Percentiles rank a stretch among this genome's conserved stretches.
phyloP scores from a whole-genome alignment of 2,888 invertebrate genomes.

The Patella ulyssiponensis region DNA sequence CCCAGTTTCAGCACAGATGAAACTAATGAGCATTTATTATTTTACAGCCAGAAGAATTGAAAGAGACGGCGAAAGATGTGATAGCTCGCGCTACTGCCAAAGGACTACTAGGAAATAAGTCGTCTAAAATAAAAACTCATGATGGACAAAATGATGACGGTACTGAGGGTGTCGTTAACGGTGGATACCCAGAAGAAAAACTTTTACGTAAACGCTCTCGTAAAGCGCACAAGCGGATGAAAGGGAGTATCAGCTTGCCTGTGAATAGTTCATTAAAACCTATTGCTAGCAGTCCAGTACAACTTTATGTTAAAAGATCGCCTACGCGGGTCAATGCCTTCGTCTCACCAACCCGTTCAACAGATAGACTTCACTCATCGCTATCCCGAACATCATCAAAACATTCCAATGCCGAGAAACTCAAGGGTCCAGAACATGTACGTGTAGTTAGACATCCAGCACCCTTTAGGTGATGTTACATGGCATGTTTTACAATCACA shows the following conservation, averaged over 20 bases:
- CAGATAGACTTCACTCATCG: slow-evolving; percentile 4
- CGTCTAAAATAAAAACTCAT: slow-evolving; percentile 31
- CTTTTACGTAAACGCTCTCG: slow-evolving; percentile 29
- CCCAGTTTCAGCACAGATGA: too few species aligned
- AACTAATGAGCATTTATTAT: background rate
- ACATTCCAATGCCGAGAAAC: slow-evolving; percentile 33
- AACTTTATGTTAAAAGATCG: slow-evolving; percentile 11
- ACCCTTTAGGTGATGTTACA: slow-evolving; percentile 62
- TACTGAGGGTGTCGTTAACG: slow-evolving; percentile 32
- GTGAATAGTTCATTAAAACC: background rate
- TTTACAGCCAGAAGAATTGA: slow-evolving; percentile 61
- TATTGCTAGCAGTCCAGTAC: slow-evolving; percentile 14
- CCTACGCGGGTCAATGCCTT: slow-evolving; percentile 35
- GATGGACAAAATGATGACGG: slow-evolving; percentile 30
- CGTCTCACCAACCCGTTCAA: slow-evolving; percentile 17
- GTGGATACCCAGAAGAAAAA: slow-evolving; percentile 36
- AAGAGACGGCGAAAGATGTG: slow-evolving; percentile 62
- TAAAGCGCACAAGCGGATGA: background rate
- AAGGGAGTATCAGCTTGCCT: background rate
- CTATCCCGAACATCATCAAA: slow-evolving; percentile 1
- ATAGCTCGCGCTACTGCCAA: slow-evolving; percentile 60
- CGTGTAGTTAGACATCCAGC: slow-evolving; percentile 63
- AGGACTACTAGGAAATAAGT: slow-evolving; percentile 53
- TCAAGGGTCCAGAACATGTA: slow-evolving; percentile 48
- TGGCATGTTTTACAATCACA: too few species aligned